Base-by-base conservation (phyloP, 2,797 vertebrate species). In the Aphelocoma californica region DNA sequence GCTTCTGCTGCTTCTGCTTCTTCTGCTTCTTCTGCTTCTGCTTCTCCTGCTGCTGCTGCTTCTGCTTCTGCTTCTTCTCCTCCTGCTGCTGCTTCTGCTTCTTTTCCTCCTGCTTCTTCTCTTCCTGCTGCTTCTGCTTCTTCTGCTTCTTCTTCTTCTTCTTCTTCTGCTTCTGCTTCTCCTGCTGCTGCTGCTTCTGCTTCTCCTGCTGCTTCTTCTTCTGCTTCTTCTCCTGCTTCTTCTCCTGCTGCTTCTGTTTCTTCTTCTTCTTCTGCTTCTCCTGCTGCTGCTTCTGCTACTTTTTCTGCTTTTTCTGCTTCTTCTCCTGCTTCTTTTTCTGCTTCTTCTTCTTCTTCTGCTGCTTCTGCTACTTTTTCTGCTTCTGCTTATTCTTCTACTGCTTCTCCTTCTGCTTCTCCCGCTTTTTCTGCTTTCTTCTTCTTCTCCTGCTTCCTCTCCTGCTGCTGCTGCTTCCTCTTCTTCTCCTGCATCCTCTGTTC, bases 51-150 rank as follows among this genome's bases (percentile, higher is more conserved):
- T 54, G 7, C 53, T 20, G 2, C 31, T 32, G 8, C 19, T 14
- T 8, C 53, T 20, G 3, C 29, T 24, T 3, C 54, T 34, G 2
- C 21, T 34, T 2, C 56, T 34, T 3, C 42, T 32, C 0, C 26
- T 64, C 1, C 20, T 42, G 2, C 23, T n/a, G 2, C 62, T 45
- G 1, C 15, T 32, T 3, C 28, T 62, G 2, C 19, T 31, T 5
- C 14, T 18, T 1, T 20, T 32, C 2, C 11, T 44, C 3, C 31
- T n/a, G 3, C 32, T 45, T 0, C 31, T 31, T 13, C 10, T 26
- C 2, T 25, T 61, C 3, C 36, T 60, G 1, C 25, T 29, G 5
- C 18, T 48, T 0, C 6, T 67, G 1, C 17, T 34, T 0, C 21
- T n/a, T 7, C 54, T 56, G 8, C 29, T 53, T 0, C 31, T 54